Evolutionary conservation across 2,888 invertebrate genomes (phyloP).

Genomic region (Drosophila niveifrons): DNA sequence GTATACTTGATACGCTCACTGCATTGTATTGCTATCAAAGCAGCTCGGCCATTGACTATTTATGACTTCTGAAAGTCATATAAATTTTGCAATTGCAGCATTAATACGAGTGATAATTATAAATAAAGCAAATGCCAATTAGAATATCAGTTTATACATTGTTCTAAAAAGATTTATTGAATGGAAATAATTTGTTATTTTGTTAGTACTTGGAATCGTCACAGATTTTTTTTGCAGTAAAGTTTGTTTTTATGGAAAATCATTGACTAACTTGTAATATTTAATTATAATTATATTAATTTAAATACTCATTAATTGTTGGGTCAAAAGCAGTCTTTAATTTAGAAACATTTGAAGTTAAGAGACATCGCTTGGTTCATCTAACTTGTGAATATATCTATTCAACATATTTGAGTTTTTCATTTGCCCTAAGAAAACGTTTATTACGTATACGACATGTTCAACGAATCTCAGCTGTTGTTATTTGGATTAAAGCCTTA

Average conservation of each 20-base stretch:
- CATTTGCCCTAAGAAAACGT: background rate
- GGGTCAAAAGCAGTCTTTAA: too few species aligned
- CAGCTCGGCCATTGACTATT: constrained; percentile 5
- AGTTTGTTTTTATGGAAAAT: too few species aligned
- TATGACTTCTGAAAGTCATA: constrained; percentile 18
- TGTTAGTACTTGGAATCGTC: background rate
- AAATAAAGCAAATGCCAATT: background rate
- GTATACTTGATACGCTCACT: constrained; percentile 48
- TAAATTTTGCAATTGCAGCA: constrained; percentile 29
- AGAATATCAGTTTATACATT: background rate
- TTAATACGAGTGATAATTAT: constrained; percentile 9
- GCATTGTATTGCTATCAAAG: background rate
- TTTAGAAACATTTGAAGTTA: too few species aligned
- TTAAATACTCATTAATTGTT: too few species aligned
- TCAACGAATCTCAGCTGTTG: background rate
- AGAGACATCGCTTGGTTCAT: background rate
- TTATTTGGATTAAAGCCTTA: background rate
- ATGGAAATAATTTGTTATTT: too few species aligned
- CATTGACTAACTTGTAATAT: too few species aligned
- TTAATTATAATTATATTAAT: too few species aligned
- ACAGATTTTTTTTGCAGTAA: too few species aligned
- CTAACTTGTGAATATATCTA: background rate
- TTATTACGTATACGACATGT: constrained; percentile 13
- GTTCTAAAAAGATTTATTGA: background rate
- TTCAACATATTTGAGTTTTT: too few species aligned